phyloP scores from a whole-genome alignment of 2,888 invertebrate genomes.

The Autographa gamma region DNA sequence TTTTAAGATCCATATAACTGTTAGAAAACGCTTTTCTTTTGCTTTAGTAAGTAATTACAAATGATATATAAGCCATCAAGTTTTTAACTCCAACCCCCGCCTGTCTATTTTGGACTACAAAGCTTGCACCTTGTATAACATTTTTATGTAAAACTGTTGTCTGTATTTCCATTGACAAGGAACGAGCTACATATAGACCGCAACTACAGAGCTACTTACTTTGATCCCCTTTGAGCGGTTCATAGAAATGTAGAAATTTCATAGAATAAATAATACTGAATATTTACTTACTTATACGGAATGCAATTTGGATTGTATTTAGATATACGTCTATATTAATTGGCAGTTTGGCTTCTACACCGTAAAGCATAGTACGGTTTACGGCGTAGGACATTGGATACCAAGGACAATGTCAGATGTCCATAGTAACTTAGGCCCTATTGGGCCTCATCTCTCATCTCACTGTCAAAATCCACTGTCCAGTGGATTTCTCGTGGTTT shows the following conservation, averaged over 20 bases:
- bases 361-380: too few relatives aligned
- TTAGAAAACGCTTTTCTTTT: not conserved
- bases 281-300: too few relatives aligned
- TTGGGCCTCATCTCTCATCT: too few relatives aligned
- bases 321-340: too few relatives aligned
- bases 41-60: conserved; percentile 9
- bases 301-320: not conserved
- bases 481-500: too few relatives aligned
- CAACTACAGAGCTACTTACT: conserved; percentile 45
- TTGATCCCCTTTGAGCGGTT: conserved; percentile 49
- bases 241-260: conserved; percentile 49
- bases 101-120: conserved; percentile 37
- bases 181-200: conserved; percentile 29
- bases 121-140: conserved; percentile 49
- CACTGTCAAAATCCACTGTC: too few relatives aligned
- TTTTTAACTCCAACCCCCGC: conserved; percentile 30
- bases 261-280: conserved; percentile 47
- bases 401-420: too few relatives aligned
- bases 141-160: conserved; percentile 45
- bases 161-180: conserved; percentile 43
- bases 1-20: too few relatives aligned
- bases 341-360: too few relatives aligned
- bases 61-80: conserved; percentile 46
- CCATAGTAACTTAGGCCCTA: too few relatives aligned
- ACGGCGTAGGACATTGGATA: too few relatives aligned